A percentile compares a stretch with the other conserved stretches of the same genome.
Evolutionary conservation across 2,888 invertebrate genomes (phyloP).

Genomic region (Epistrophella euchroma): DNA sequence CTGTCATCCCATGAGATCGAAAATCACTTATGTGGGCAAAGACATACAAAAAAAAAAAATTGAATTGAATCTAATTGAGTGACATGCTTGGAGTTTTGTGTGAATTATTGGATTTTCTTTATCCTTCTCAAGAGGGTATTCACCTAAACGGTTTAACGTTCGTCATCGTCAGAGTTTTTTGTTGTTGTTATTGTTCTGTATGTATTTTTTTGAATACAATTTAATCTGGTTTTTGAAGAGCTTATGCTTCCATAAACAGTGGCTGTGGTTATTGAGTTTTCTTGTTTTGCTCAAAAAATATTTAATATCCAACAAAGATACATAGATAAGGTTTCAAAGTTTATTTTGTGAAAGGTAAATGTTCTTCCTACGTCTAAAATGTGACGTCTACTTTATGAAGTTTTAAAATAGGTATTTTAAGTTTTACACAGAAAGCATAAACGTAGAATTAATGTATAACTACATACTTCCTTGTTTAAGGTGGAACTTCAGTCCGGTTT

Average conservation of each 20-base stretch:
- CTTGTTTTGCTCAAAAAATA: background rate
- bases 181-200: too few relatives aligned
- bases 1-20: conserved; percentile 19
- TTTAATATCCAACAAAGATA: too few relatives aligned
- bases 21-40: conserved; percentile 33
- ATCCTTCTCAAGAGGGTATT: conserved; percentile 12
- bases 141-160: conserved; percentile 23
- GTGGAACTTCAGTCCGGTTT: too few relatives aligned
- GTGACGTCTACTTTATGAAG: too few relatives aligned
- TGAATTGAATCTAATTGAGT: conserved; percentile 62
- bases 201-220: background rate
- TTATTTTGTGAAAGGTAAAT: too few relatives aligned
- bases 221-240: background rate
- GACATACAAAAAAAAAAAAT: conserved; percentile 26
- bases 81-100: conserved; percentile 41
- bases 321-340: too few relatives aligned
- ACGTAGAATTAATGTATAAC: too few relatives aligned
- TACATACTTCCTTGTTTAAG: too few relatives aligned
- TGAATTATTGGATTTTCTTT: conserved; percentile 39
- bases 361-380: too few relatives aligned
- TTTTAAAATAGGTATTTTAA: too few relatives aligned
- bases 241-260: background rate
- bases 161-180: background rate
- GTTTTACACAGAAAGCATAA: too few relatives aligned
- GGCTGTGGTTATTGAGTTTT: background rate